phyloP scores from a whole-genome alignment of 2,113 vertebrate genomes.

The Esox niger region DNA sequence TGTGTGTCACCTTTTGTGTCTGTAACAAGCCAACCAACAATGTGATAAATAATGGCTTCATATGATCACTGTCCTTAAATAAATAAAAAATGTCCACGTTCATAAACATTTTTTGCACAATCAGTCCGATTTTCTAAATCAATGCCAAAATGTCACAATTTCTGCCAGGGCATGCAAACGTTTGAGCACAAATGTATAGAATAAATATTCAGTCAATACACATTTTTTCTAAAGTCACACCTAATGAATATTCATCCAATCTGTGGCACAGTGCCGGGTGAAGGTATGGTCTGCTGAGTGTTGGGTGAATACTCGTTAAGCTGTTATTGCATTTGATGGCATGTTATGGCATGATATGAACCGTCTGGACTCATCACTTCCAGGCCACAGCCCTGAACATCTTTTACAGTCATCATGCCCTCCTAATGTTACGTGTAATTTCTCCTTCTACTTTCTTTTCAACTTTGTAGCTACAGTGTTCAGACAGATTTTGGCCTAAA shows the following conservation, averaged over 20 bases:
- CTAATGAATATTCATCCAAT: conserved; percentile 23
- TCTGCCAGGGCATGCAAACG: too few relatives aligned
- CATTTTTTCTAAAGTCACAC: conserved; percentile 37
- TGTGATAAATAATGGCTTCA: too few relatives aligned
- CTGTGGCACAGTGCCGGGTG: conserved; percentile 13
- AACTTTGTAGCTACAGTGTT: conserved; percentile 3
- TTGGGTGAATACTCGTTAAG: conserved; percentile 16
- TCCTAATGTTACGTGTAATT: conserved; percentile 18
- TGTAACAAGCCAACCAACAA: too few relatives aligned
- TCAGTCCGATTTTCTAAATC: too few relatives aligned
- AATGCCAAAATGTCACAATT: too few relatives aligned
- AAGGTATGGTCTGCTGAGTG: background rate
- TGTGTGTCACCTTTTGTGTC: too few relatives aligned
- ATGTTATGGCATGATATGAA: too few relatives aligned
- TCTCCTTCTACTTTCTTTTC: background rate
- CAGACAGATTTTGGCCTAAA: too few relatives aligned
- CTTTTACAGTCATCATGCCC: conserved; percentile 39
- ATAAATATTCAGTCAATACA: background rate
- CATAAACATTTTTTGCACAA: too few relatives aligned
- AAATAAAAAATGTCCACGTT: too few relatives aligned
- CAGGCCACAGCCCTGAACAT: conserved; percentile 20
- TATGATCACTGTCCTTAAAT: too few relatives aligned
- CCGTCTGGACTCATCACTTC: conserved; percentile 5
- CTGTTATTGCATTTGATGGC: conserved; percentile 24
- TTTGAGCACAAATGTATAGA: background rate